phyloP scores from a whole-genome alignment of 2,888 invertebrate genomes.

The Lissocephala sabroskyi region DNA sequence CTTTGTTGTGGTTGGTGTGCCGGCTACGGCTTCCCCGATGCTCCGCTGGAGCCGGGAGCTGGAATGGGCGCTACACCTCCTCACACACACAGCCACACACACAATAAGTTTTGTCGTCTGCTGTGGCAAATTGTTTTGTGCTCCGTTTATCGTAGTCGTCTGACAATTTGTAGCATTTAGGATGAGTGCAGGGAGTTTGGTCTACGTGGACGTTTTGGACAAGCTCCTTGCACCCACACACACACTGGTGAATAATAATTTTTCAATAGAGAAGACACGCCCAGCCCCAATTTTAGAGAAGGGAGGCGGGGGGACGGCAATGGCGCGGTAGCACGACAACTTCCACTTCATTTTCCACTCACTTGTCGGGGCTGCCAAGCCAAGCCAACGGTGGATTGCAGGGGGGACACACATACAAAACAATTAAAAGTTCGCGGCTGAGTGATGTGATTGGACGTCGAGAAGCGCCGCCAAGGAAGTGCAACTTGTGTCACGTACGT shows the following conservation, averaged over 20 bases:
- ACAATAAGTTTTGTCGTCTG: neutral
- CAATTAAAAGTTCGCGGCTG: conserved; percentile 56
- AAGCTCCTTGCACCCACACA: too few species aligned
- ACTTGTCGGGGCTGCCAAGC: too few species aligned
- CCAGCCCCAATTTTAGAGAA: too few species aligned
- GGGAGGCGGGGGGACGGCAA: too few species aligned
- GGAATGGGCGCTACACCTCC: too few species aligned
- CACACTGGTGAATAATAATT: too few species aligned
- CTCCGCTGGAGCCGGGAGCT: neutral
- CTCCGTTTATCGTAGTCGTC: conserved; percentile 29
- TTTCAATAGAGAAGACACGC: too few species aligned
- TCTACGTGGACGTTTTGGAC: too few species aligned
- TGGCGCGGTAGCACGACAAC: too few species aligned
- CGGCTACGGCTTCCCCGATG: neutral
- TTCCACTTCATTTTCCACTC: too few species aligned
- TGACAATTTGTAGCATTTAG: conserved; percentile 36
- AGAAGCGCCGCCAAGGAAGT: neutral
- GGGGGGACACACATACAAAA: conserved; percentile 35
- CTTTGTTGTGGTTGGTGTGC: conserved; percentile 48
- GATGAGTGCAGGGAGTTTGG: too few species aligned
- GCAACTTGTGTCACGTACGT: conserved; percentile 57
- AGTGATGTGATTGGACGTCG: conserved; percentile 26
- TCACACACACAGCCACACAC: conserved; percentile 2
- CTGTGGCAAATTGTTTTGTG: conserved; percentile 51
- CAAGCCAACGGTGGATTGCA: too few species aligned